Base-by-base conservation (phyloP, 1,140 invertebrate species). In the Scaptomyza pallida region DNA sequence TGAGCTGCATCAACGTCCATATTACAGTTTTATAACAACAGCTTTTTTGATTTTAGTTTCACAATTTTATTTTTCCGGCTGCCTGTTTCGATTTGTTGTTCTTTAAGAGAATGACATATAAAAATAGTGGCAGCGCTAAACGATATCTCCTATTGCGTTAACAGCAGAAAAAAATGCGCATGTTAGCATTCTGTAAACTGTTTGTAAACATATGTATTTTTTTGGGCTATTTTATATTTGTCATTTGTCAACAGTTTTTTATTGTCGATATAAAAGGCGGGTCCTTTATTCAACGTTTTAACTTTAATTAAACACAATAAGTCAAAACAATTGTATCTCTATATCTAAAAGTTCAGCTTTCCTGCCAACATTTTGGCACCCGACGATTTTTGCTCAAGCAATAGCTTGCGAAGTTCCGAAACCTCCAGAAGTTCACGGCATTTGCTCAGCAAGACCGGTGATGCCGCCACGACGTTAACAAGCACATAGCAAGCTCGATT, bases 1-100 rank as follows among this genome's bases (percentile, higher is more conserved):
- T 97, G 96, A 21, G 98, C 97, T 73, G 97, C 95, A 48, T 91
- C 90, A 8, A 78, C 64, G 55, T 90, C 89, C 89, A 90, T 90
- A 51, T 72, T 64, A 5, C 13, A 12, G 1, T 45, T 26, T 23
- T n/a, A n/a, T n/a, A n/a, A n/a, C n/a, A n/a, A n/a, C n/a, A n/a
- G n/a, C 33, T 10, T 62, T 4, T 35, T 30, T 13, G n/a, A 3
- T 33, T 47, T 10, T 30, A 56, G 47, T 47, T 21, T 5, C 10
- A 12, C 40, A 45, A 41, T 47, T 47, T 16, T 65, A 37, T 9
- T 65, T 57, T 44, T 65, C 23, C 68, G 48, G 60, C 60, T 56
- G 13, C 50, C 40, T 16, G 35, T 55, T 33, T 45, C 21, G 33
- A 35, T 40, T 16, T 35, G n/a, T 47, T 54, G 13, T 17, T 30